Conservation (phyloP, 64 coral and sea anemone species). For the Montipora capricornis region DNA sequence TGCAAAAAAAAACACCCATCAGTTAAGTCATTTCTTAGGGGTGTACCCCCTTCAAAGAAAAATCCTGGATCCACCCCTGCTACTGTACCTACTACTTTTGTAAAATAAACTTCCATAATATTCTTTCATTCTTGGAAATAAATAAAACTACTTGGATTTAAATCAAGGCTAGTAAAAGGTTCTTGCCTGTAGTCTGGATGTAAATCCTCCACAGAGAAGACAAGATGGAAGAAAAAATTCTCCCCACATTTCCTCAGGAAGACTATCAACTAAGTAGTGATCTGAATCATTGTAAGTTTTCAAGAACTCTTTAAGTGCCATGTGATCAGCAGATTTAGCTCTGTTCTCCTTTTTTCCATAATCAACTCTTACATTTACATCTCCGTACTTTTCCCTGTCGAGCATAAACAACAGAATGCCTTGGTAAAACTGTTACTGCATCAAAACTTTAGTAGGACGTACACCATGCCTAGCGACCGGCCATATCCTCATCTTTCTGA, state of each 20-base stretch:
- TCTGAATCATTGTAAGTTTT: constrained; percentile 83
- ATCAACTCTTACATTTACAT: constrained; percentile 75
- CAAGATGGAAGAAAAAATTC: constrained; percentile 83
- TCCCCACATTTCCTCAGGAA: constrained; percentile 80
- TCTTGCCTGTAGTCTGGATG: constrained; percentile 80
- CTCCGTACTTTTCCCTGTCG: constrained; percentile 71
- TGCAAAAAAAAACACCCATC: no score
- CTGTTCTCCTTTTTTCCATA: constrained; percentile 97
- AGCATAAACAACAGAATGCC: not conserved
- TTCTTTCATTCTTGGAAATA: no score
- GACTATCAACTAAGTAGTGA: constrained; percentile 84
- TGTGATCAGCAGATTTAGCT: constrained; percentile 77
- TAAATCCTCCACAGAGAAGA: constrained; percentile 93
- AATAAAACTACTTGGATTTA: no score
- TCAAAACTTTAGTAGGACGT: no score
- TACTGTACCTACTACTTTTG: no score
- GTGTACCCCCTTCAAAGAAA: no score
- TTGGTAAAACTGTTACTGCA: not conserved
- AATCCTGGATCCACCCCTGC: no score
- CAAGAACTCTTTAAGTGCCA: constrained; percentile 75
- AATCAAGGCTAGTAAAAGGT: no score
- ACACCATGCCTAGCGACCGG: no score
- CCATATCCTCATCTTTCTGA: no score
- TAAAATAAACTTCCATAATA: no score
- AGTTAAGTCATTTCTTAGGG: no score